Base-by-base conservation (phyloP, 2,797 vertebrate species). In the Sphenodon punctatus region DNA sequence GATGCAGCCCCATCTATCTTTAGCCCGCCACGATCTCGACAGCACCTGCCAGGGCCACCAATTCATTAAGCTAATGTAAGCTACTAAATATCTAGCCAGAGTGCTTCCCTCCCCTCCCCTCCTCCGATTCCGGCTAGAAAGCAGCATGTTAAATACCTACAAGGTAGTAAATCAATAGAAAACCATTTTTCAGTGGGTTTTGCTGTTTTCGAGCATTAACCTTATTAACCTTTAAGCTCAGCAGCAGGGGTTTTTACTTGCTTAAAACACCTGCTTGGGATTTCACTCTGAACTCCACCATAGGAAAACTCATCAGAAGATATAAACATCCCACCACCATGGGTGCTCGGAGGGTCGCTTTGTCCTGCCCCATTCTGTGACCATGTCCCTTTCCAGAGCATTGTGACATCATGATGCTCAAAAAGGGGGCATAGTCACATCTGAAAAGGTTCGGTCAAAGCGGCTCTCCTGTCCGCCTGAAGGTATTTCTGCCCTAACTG, bases 181-280 rank as follows among this genome's bases (percentile, higher is more conserved):
- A 88, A 78, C 75, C 80, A 89, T 89, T 93, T 90, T 93, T 84
- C 89, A n/a, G 92, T 59, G 65, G 75, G 70, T 60, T 80, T 75
- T 83, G 10, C 22, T 75, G 39, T 67, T 89, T 80, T 79, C 79
- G 76, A 84, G 48, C 43, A 78, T 88, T 88, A 89, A 90, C 90
- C 82, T 78, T 75, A 72, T 86, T 90, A 88, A 91, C 83, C 87
- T 87, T 85, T 78, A 90, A 85, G 89, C 59, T 69, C 48, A 85
- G 64, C 38, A 82, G 36, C 74, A 67, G 36, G n/a, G 32, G 10
- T 70, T 12, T 69, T 89, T 64, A 69, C 85, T 55, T 77, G 49
- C 72, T 87, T 76, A 78, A n/a, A 72, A 32, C 16, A 58, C 27
- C 45, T 73, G 49, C 39, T 80, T 74, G 53, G 67, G 20, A 6